A percentile compares a stretch with the other conserved stretches of the same genome.
Conservation (phyloP, 2,888 invertebrate species). For the Lasioglossum lativentre region DNA sequence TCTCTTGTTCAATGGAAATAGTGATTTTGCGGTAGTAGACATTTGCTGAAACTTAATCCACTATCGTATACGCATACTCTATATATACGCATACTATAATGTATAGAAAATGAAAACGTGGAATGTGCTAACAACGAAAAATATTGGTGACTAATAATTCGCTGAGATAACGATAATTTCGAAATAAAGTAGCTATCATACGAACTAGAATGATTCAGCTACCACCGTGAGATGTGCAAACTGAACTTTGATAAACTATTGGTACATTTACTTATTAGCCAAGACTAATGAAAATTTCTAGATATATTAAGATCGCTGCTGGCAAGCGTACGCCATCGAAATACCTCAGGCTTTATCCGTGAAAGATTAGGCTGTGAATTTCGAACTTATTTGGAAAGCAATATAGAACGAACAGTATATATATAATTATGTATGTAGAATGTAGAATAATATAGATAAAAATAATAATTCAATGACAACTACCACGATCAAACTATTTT, state of each 20-base stretch:
- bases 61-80: neutral
- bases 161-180: too few species aligned
- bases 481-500: slow-evolving; percentile 15
- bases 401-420: neutral
- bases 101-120: neutral
- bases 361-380: neutral
- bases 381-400: neutral
- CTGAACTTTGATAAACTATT: neutral
- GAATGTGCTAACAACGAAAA: neutral
- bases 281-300: slow-evolving; percentile 9
- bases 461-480: neutral
- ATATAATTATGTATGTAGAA: neutral
- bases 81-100: neutral
- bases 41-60: neutral
- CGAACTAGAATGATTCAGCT: neutral
- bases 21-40: neutral
- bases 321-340: slow-evolving; percentile 6
- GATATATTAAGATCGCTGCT: neutral
- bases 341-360: neutral
- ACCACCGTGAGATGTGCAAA: neutral
- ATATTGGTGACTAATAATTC: neutral
- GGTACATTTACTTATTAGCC: neutral
- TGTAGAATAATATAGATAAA: neutral
- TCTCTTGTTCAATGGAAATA: neutral
- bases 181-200: neutral